Evolutionary conservation across 2,888 invertebrate species (phyloP), one percentile per base, ranked within the genome.

Genomic region (Amblyteles armatorius): DNA sequence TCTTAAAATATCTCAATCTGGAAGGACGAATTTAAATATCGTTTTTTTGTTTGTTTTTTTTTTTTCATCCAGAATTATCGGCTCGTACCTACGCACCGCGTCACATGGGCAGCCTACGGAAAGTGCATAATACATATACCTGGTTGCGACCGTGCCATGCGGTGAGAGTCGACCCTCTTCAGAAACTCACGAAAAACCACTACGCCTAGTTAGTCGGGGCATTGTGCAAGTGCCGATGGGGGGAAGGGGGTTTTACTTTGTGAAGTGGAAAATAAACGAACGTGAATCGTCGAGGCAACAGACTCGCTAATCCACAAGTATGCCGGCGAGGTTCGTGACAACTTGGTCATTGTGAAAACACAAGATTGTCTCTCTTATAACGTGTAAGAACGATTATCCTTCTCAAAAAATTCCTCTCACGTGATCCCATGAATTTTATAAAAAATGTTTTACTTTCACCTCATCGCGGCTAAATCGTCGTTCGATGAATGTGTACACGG

Each of bases 161-260:
- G 91, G 40, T 44, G 33, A 26, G 57, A 16, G 65, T 91, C 91
- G 92, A 92, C 92, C 92, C 92, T 93, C 91, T 91, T 92, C 91
- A 92, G 91, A 91, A 82, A 84, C 73, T 74, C 83, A 88, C 88
- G 89, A 89, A 88, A 86, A 88, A 83, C 88, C 87, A 88, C 91
- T 91, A 91, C 92, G 91, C 92, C 92, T 92, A 91, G 92, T 93
- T 93, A 92, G 91, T 88, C 89, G 55, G 85, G 88, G 57, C 87
- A 92, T 92, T 92, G 92, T 92, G 86, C 80, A 74, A 79, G 65
- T 69, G 71, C 79, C 71, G 78, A 26, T 26, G 57, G 16, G 13
- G 13, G 13, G 44, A 16, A 16, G 44, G 44, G 13, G 74, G 85
- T 78, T 72, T 79, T 86, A 89, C 87, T 91, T 91, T 90, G 90